phyloP scores from a whole-genome alignment of 2,113 vertebrate species.

The Ascaphus truei region DNA sequence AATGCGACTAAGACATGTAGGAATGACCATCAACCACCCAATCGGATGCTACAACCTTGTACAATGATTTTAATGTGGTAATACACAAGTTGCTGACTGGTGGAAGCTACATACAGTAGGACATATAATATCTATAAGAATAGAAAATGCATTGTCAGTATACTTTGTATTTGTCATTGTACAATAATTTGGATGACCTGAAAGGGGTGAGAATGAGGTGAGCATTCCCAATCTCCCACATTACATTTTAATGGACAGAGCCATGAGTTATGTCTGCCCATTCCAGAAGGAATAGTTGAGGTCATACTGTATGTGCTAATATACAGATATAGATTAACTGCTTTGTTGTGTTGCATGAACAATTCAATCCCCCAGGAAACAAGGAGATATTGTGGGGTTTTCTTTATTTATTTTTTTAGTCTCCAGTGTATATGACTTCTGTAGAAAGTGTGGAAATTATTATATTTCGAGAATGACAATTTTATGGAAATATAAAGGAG shows the following conservation, averaged over 20 bases:
- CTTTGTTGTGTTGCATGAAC: constrained; percentile 10
- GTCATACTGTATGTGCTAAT: constrained; percentile 19
- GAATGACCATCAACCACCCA: no score
- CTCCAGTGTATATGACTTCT: background rate
- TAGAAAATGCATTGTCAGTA: background rate
- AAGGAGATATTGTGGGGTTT: constrained; percentile 10
- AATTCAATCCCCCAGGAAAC: background rate
- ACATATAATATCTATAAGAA: no score
- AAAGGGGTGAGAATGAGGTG: background rate
- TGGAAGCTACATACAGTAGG: no score
- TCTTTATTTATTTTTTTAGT: constrained; percentile 14
- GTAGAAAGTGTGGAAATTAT: constrained; percentile 2
- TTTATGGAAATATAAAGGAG: no score
- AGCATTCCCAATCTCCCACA: background rate
- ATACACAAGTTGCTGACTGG: no score
- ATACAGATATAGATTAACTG: constrained; percentile 26
- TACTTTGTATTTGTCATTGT: background rate
- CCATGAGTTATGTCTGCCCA: constrained; percentile 9
- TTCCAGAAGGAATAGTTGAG: constrained; percentile 17
- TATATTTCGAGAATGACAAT: no score
- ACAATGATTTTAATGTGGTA: no score
- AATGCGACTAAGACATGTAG: no score
- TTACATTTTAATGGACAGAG: background rate
- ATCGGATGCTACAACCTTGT: no score
- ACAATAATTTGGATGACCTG: no score